Base-by-base conservation (phyloP, 2,888 invertebrate species). In the Beris morrisii region DNA sequence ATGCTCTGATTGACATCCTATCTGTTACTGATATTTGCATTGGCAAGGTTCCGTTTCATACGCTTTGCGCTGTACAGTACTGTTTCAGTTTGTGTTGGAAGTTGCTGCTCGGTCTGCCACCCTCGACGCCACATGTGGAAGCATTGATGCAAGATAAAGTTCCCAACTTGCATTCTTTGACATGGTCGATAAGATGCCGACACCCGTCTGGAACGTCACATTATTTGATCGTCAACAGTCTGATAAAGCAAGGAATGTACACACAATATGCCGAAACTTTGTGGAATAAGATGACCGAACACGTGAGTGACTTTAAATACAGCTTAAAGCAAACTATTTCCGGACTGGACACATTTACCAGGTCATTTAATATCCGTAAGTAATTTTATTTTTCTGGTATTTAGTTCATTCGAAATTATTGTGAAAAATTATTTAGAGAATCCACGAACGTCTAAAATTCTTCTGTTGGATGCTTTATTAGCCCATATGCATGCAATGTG, bases 221-320 rank as follows among this genome's bases (percentile, higher is more conserved):
- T 48, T 96, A 95, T 91, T 86, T 95, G 74, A 95, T 95, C 76
- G 95, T 81, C 0, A 80, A 96, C 76, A 93, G 92, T 65, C 84
- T 96, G 2, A 92, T 93, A 5, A 93, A 93, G 75, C 94, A 95
- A 69, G 93, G 93, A 69, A 89, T 93, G 88, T 93, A 92, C 73
- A 92, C 92, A 0, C 92, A 92, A 72, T 86, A 83, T 70, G 84
- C 84, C 0, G 81, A 81, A 68, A 76, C 75, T 0, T 70, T 81
- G 54, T 81, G 79, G 79, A 75, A 71, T 12, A 79, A 77, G 67
- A 76, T 81, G 1, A 80, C 78, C 4, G 79, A 81, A 70, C 78
- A 78, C 55, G 75, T 81, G 0, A 75, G 77, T 32, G 79, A 81
- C 70, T 73, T 77, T 12, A 76, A 77, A 31, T 80, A 77, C 45